These are phyloP conservation scores for Zeugodacus cucurbitae DNA, from an alignment of 1,140 invertebrate genomes.

Conservation along the genomic window DNA sequence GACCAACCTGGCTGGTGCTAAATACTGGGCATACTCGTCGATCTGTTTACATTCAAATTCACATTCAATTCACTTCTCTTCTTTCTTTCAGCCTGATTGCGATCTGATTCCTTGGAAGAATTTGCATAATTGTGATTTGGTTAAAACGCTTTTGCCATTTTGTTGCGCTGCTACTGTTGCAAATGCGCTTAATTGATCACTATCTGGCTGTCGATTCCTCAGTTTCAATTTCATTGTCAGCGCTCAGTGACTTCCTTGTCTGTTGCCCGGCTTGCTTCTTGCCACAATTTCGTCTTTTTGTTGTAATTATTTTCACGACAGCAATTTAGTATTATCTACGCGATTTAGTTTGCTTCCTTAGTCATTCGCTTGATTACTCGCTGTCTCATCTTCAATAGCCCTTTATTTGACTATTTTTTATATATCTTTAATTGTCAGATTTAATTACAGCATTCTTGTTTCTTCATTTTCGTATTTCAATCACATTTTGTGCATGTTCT, in stretches of 20 bases:
- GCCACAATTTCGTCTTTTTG: neutral
- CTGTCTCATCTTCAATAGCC: neutral
- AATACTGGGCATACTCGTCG: neutral
- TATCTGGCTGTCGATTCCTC: neutral
- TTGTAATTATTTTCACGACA: neutral
- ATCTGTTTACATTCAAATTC: neutral
- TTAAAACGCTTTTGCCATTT: neutral
- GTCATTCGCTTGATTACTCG: neutral
- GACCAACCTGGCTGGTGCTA: neutral
- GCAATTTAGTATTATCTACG: neutral
- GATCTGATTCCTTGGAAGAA: conserved; percentile 31
- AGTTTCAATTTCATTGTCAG: conserved; percentile 8
- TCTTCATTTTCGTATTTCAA: neutral
- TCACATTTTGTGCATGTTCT: neutral
- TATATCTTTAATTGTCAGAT: neutral
- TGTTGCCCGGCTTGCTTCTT: neutral
- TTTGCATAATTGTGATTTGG: conserved; percentile 37
- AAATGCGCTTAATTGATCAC: conserved; percentile 17
- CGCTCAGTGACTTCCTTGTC: neutral
- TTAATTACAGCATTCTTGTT: neutral
- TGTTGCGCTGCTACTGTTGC: neutral
- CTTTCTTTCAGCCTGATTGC: neutral
- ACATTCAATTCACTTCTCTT: neutral
- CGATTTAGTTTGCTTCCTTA: neutral
- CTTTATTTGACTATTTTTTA: neutral